phyloP scores from a whole-genome alignment of 2,113 vertebrate genomes.

The Seriola aureovittata region DNA sequence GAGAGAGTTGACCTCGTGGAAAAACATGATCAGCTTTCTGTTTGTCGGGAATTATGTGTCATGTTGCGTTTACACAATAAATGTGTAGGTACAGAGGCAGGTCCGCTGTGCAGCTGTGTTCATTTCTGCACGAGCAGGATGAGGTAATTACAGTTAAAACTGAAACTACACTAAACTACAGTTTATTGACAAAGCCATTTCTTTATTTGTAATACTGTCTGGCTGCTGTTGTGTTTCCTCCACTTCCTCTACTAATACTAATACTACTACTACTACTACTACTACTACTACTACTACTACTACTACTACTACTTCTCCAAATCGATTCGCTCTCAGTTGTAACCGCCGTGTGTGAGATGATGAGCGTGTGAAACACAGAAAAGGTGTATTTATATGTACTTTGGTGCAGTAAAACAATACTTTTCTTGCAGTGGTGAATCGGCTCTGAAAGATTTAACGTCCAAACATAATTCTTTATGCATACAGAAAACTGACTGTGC shows the following conservation, averaged over 20 bases:
- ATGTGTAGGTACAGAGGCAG: neutral
- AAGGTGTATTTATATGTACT: neutral
- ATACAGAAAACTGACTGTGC: neutral
- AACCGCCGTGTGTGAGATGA: neutral
- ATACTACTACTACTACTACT: too few species aligned
- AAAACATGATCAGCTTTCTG: constrained; percentile 57
- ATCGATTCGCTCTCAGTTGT: neutral
- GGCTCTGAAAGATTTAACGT: neutral
- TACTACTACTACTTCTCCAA: neutral
- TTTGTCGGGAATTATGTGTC: constrained; percentile 33
- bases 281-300: too few species aligned
- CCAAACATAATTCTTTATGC: constrained; percentile 14
- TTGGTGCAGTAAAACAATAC: neutral
- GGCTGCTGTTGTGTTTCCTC: neutral
- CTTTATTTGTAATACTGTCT: neutral
- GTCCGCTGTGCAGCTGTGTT: neutral
- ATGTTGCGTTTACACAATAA: constrained; percentile 19
- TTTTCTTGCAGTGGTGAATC: neutral
- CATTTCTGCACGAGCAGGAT: constrained; percentile 7
- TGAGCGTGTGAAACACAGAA: neutral
- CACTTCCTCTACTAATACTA: too few species aligned
- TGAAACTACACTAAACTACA: neutral
- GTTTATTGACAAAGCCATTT: neutral
- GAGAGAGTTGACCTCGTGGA: constrained; percentile 27
- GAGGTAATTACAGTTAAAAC: constrained; percentile 25